Percentiles rank a stretch among this genome's conserved stretches.
phyloP scores from a whole-genome alignment of 2,113 vertebrate genomes.

The Peromyscus californicus region DNA sequence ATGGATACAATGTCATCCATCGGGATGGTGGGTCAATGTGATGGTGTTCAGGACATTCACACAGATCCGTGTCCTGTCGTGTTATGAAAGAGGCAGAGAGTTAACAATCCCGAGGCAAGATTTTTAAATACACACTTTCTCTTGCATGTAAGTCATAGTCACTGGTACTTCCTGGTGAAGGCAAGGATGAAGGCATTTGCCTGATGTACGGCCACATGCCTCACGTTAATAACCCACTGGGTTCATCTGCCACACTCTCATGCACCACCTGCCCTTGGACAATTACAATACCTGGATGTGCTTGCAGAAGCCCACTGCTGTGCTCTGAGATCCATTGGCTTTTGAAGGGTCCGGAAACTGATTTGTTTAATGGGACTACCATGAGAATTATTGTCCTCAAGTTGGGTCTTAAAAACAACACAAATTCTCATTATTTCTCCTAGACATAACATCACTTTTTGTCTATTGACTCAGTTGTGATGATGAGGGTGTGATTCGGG shows the following conservation, averaged over 20 bases:
- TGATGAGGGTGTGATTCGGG: no score
- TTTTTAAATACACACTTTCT: neutral
- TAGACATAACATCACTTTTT: neutral
- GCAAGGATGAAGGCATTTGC: neutral
- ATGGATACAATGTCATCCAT: neutral
- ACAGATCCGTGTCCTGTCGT: neutral
- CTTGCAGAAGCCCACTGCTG: neutral
- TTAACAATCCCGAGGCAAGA: neutral
- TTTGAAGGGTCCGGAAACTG: neutral
- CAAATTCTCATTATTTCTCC: neutral
- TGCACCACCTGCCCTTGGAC: neutral
- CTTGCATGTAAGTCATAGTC: neutral
- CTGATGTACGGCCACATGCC: neutral
- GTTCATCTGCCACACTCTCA: neutral
- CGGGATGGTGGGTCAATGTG: neutral
- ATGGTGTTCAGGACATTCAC: no score
- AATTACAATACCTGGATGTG: no score
- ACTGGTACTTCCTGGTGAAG: neutral
- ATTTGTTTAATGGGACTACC: neutral
- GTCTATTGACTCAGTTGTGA: neutral
- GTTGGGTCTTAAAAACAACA: neutral
- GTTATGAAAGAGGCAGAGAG: neutral
- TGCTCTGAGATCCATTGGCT: neutral
- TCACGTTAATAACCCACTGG: neutral
- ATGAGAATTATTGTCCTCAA: neutral